These are phyloP conservation scores for Phacellophora camtschatica DNA, from an alignment of 30 jellyfish, hydroid and myxozoan species.

Conservation along the genomic window DNA sequence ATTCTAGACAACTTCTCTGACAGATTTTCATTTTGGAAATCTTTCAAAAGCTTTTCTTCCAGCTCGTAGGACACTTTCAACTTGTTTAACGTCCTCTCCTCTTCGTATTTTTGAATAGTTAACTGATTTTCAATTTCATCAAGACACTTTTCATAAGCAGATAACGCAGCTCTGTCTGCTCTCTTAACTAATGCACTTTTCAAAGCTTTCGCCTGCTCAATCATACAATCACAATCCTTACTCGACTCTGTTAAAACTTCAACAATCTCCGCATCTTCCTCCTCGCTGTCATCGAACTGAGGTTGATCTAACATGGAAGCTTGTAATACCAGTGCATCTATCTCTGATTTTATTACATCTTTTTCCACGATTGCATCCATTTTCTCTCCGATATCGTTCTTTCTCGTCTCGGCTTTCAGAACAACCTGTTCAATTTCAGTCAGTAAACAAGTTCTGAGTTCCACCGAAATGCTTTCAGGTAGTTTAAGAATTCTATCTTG, in stretches of 20 bases:
- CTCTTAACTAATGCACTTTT: not conserved
- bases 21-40: not conserved
- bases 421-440: not conserved
- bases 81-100: not conserved
- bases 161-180: not conserved
- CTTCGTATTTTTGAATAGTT: not conserved
- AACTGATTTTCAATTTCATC: not conserved
- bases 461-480: not conserved
- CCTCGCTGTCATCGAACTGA: not conserved
- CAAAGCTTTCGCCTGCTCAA: not conserved
- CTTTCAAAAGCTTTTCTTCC: not conserved
- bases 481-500: conserved; percentile 6
- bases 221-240: not conserved
- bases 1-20: not conserved
- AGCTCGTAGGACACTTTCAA: not conserved
- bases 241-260: not conserved
- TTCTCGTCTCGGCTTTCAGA: conserved; percentile 3
- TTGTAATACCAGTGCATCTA: conserved; percentile 5
- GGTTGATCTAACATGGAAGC: conserved; percentile 35
- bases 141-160: not conserved
- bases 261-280: not conserved
- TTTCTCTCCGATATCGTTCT: not conserved
- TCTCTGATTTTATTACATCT: conserved; percentile 1
- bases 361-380: not conserved
- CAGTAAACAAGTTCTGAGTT: not conserved